Conservation (phyloP, 2,797 vertebrate species). For the Hemibagrus guttatus region DNA sequence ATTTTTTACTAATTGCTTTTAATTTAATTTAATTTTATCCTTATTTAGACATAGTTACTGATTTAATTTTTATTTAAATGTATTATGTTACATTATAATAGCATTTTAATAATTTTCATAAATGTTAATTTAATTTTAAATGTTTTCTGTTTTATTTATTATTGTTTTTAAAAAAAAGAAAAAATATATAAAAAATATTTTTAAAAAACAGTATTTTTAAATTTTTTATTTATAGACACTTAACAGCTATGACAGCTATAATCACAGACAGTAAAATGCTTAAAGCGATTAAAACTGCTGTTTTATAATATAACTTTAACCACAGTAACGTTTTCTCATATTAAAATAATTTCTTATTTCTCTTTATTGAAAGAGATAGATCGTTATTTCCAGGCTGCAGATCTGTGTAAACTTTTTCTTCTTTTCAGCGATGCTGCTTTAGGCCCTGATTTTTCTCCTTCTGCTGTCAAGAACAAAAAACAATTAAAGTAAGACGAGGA, state of each 20-base stretch:
- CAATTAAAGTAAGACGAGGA: conserved; percentile 53
- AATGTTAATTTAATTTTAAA: not conserved
- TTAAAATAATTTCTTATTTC: not conserved
- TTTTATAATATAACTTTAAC: not conserved
- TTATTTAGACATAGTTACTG: not conserved
- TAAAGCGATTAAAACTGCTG: not conserved
- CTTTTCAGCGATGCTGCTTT: not conserved
- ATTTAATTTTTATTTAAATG: not conserved
- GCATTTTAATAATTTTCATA: not conserved
- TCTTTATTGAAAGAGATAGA: not conserved
- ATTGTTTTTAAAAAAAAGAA: not conserved
- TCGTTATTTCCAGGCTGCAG: not conserved
- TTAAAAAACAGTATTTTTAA: not conserved
- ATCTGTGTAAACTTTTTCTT: not conserved
- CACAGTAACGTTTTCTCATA: not conserved
- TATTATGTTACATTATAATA: not conserved
- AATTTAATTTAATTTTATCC: not conserved
- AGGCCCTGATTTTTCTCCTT: conserved; percentile 32
- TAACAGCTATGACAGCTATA: too few species aligned
- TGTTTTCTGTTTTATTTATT: not conserved
- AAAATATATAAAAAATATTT: not conserved
- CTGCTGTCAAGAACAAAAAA: conserved; percentile 35
- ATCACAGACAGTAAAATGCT: not conserved
- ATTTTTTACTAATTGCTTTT: not conserved
- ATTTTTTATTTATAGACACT: not conserved